Base-by-base conservation (phyloP, 2,113 vertebrate species). In the Phasianus colchicus region DNA sequence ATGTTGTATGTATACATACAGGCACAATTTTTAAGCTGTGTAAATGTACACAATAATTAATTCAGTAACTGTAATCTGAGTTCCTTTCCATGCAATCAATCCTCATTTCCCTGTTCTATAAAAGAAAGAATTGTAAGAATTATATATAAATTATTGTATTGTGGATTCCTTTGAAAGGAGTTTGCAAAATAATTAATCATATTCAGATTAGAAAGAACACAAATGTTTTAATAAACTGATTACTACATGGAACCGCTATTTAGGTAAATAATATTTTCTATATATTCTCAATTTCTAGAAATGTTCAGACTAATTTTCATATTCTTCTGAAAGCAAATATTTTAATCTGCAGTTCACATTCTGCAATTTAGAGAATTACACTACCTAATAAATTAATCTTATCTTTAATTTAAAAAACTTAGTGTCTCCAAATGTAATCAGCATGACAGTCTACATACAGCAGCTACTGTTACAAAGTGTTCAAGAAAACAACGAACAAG, bases 61-160 rank as follows among this genome's bases (percentile, higher is more conserved):
- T 36, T 48, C 83, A 66, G 27, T 61, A 5, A 25, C 13, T 2
- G 29, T 22, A 64, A 48, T 29, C 11, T 29, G 79, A n/a, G 47
- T 63, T 73, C 19, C 15, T 65, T 73, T 50, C 20, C 15, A 52
- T n/a, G 10, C 3, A 43, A 24, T 12, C 22, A 61, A 22, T 52
- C 7, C 7, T 52, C 0, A 85, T 63, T 90, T 78, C 52, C 21
- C 72, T 47, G 9, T 38, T 61, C 34, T 80, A 92, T 66, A 66
- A 22, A 55, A 57, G 8, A 66, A 70, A 54, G 17, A 40, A 57
- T 48, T 14, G 8, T 10, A 10, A 58, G 17, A 40, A 57, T 48
- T 14, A 9, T 10, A 10, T 15, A 1, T 57, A 60, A 85, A 13
- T 40, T 80, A 14, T 0, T 0, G 36, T n/a, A 64, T 77, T 40